phyloP scores from a whole-genome alignment of 2,797 vertebrate species.

The Iguana delicatissima region DNA sequence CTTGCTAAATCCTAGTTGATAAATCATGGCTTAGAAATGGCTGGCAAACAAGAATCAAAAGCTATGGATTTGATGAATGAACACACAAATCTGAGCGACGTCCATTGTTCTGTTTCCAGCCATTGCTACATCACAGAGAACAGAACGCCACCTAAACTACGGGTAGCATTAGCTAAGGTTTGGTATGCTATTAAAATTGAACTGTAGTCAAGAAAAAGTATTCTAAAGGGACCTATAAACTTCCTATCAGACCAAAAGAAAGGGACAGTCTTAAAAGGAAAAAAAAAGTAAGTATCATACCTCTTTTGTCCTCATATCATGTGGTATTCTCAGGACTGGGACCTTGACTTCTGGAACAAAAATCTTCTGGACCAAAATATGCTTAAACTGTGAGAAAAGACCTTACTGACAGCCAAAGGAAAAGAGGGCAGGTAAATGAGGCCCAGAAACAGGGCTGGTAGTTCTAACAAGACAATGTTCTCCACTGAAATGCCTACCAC shows the following conservation, averaged over 20 bases:
- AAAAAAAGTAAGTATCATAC: no score
- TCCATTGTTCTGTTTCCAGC: not conserved
- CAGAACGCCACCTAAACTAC: not conserved
- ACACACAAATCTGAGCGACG: not conserved
- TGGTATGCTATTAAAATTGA: not conserved
- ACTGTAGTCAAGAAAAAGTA: not conserved
- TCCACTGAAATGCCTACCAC: not conserved
- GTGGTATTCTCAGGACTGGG: not conserved
- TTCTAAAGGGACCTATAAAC: not conserved
- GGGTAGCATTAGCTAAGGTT: not conserved
- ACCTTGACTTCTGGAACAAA: not conserved
- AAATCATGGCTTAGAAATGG: not conserved
- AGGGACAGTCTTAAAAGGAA: not conserved
- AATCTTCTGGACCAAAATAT: not conserved
- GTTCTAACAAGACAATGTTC: not conserved
- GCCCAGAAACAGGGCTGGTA: no score
- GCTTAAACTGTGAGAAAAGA: not conserved
- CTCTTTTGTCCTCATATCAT: not conserved
- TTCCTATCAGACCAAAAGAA: not conserved
- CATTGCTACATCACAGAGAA: not conserved
- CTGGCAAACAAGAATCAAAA: not conserved
- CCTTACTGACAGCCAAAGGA: not conserved
- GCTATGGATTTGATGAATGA: not conserved
- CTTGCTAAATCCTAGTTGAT: not conserved
- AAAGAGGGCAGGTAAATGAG: no score